Evolutionary conservation across 2,888 invertebrate species (phyloP), one percentile per base, ranked within the genome.

Genomic region (Hydrotaea diabolus): DNA sequence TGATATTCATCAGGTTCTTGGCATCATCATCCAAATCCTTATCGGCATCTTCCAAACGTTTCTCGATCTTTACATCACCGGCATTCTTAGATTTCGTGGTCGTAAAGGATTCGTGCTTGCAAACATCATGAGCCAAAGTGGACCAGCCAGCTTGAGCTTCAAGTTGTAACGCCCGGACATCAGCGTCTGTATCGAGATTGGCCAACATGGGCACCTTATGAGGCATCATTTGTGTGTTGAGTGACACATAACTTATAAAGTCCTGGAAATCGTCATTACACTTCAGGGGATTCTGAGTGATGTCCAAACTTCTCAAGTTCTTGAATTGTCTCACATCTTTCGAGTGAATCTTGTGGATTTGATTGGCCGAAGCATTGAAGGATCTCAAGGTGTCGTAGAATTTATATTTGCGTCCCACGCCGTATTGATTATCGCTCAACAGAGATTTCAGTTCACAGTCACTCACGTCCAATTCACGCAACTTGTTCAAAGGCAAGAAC

Each of bases 391-490:
- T 94, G 66, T 93, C 93, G 64, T 94, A 93, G 83, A 94, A 90
- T 85, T 92, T 91, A 19, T 90, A 90, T 77, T 87, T 87, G 9
- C 88, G 86, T 2, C 87, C 89, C 72, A 88, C 89, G 43, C 92
- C 93, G 49, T 91, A 89, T 9, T 93, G 92, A 87, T 92, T 93
- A 82, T 94, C 93, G 86, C 94, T 94, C 94, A 96, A 95, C 31
- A 97, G 92, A 73, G 94, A 93, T n/a, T 93, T 94, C 85, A 97
- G 91, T 80, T 94, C 94, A 86, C 95, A 95, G 88, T 94, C 94
- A 90, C 96, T 96, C 76, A 95, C 94, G 88, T 97, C 96, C 76
- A 97, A 91, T 89, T 94, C 94, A 36, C 93, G 88, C 26, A 97
- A 93, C 86, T 94, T 93, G 5, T 94, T 94, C 46, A 95, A 94